Evolutionary conservation across 2,888 invertebrate species (phyloP), one percentile per base, ranked within the genome.

Genomic region (Globia sparganii): DNA sequence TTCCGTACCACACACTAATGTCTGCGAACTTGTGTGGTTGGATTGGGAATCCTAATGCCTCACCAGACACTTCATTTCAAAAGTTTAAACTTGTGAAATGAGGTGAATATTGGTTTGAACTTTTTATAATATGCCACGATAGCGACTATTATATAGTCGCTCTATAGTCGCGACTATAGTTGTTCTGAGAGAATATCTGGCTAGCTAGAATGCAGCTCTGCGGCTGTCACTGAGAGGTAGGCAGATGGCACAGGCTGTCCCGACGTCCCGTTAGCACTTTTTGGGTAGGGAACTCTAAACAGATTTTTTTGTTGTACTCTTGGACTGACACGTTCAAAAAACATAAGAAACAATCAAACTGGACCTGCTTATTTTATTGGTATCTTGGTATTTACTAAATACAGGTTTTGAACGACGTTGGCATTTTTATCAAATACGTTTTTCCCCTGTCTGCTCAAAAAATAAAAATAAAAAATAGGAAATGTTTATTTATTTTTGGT

Each of bases 251-350:
- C 28, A 31, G 28, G 43, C 28, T 43, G 28, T 43, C 21, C 66
- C 28, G 37, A n/a, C 40, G 66, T 13, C 9, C 43, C 31, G 31
- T 31, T 25, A 13, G 25, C 31, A 34, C 9, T 49, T 4, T 34
- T 49, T 67, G 46, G 31, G 5, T 3, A 49, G 15, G 25, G 65
- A 37, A 72, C 37, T 43, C 69, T 77, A 53, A 77, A 71, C 46
- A 15, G 6, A 2, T 2, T 40, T 46, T 65, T 40, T 46, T 40
- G 1, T 18, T 43, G 9, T 18, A 15, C 40, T 28, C 25, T 5
- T 37, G 25, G 3, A 3, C 9, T 53, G 21, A 21, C 0, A 46
- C 18, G 11, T 37, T 37, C 11, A 43, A 62, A 65, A 72, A 72
- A 49, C 8, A 6, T 4, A 4, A 46, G 25, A 64, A 46, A 37